Evolutionary conservation across 2,888 invertebrate species (phyloP), one percentile per base, ranked within the genome.

Genomic region (Atrina japonica): DNA sequence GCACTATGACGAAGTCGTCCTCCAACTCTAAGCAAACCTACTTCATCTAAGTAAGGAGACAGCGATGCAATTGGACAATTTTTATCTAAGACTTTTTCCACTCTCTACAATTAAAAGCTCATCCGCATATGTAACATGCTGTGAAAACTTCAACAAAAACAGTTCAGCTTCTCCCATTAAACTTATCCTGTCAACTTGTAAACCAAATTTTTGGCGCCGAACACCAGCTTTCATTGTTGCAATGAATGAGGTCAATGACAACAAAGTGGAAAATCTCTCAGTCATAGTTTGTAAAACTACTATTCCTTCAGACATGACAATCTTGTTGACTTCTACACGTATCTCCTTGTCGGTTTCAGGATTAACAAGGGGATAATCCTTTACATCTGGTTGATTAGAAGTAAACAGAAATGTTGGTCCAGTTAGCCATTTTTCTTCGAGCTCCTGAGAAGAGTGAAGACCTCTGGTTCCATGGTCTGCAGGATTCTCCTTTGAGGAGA

Each of bases 401-500:
- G n/a, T n/a, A n/a, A n/a, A n/a, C n/a, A 45, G 29, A 14, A 23
- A 21, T 18, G 52, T 11, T 6, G 72, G 71, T 6, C 76, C 78
- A 3, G 29, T 30, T 7, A 76, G 16, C 78, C 74, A 78, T 6
- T 27, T 1, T n/a, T 64, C 67, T 23, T 65, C 45, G 14, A 25
- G 18, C n/a, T 50, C 7, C 7, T 23, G 3, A 11, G 27, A 66
- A 18, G 47, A 7, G 21, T 41, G 16, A 2, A 59, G 52, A 9
- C 49, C 52, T 27, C 75, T 59, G 3, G 75, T 76, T 3, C 58
- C 73, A 27, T 25, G 21, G 23, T 76, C 78, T n/a, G 76, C 68
- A 3, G 76, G 73, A 41, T 78, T 76, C 0, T 35, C 9, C 0
- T 66, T 50, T 14, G 78, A 67, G 0, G 56, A 3, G 3, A 76